Percentiles rank a stretch among this genome's conserved stretches.
These are phyloP conservation scores for Carterocephalus palaemon DNA, from an alignment of 2,888 invertebrate species.

Conservation along the genomic window DNA sequence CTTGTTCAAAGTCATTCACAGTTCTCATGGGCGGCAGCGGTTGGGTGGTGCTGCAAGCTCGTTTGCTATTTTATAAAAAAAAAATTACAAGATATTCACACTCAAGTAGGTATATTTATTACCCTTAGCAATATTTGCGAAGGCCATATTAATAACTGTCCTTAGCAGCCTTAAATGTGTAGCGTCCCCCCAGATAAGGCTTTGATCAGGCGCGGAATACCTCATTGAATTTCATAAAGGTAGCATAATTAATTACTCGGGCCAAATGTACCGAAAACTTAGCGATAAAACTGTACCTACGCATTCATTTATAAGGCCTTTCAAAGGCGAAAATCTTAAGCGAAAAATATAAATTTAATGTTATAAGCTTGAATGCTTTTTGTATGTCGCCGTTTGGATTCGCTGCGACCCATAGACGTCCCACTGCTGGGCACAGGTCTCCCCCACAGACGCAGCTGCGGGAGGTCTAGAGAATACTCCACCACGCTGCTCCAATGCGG, in stretches of 20 bases:
- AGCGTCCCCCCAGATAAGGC: conserved; percentile 17
- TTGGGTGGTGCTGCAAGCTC: too few relatives aligned
- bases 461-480: too few relatives aligned
- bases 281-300: conserved; percentile 25
- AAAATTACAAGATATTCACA: too few relatives aligned
- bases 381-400: too few relatives aligned
- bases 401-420: too few relatives aligned
- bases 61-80: too few relatives aligned
- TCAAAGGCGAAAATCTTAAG: conserved; percentile 10
- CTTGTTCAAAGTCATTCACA: too few relatives aligned
- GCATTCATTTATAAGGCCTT: conserved; percentile 14
- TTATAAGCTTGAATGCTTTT: conserved; percentile 7
- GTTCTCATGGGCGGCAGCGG: too few relatives aligned
- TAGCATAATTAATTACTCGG: conserved; percentile 26
- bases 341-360: conserved; percentile 9
- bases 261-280: conserved; percentile 29
- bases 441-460: too few relatives aligned
- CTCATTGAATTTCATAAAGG: conserved; percentile 25
- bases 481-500: too few relatives aligned
- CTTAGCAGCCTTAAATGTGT: conserved; percentile 7
- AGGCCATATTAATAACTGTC: conserved; percentile 17
- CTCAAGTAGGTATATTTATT: too few relatives aligned
- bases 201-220: conserved; percentile 14
- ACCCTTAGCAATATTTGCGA: background rate
- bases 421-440: too few relatives aligned